Base-by-base conservation (phyloP, 2,888 invertebrate species). In the Drosophila kanekoi region DNA sequence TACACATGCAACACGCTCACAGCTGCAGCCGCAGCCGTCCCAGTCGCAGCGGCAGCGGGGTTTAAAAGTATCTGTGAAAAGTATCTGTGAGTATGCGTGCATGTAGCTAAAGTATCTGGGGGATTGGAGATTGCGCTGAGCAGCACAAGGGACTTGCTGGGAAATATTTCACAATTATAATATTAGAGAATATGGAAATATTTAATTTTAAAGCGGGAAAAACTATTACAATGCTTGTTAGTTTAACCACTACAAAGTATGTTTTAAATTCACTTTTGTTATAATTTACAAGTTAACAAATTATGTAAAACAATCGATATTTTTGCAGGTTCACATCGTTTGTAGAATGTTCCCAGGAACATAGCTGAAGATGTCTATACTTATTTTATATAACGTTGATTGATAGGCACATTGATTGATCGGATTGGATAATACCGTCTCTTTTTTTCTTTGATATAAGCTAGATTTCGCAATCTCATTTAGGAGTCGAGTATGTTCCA, bases 1-100 rank as follows among this genome's bases (percentile, higher is more conserved):
- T 84, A 84, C 85, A 82, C 79, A 79, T 77, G 77, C 66, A 49
- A 48, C 66, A 72, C 70, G 65, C 53, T 52, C 54, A 44, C 59
- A 62, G 60, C 54, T 54, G 54, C 47, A 40, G 48, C 35, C n/a
- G 59, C 62, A 44, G 47, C 41, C 28, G 47, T 5, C 35, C 8
- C 28, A 8, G 28, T 8, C 23, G 28, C 56, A 65, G n/a, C 51
- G 38, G 28, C 28, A 28, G 8, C 35, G 32, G 44, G 61, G 16
- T 40, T 61, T 57, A 43, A 49, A 43, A 65, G 53, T 68, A 58
- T 67, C 67, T 35, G 37, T 1, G 14, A 33, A 61, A 51, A 67
- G 53, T 49, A 64, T 72, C 77, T 58, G 14, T 18, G 18, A 18
- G 18, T 1, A 18, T 18, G 18, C 18, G 18, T 18, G 18, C 2